phyloP scores from a whole-genome alignment of 2,888 invertebrate genomes.

The Yponomeuta evonymella region DNA sequence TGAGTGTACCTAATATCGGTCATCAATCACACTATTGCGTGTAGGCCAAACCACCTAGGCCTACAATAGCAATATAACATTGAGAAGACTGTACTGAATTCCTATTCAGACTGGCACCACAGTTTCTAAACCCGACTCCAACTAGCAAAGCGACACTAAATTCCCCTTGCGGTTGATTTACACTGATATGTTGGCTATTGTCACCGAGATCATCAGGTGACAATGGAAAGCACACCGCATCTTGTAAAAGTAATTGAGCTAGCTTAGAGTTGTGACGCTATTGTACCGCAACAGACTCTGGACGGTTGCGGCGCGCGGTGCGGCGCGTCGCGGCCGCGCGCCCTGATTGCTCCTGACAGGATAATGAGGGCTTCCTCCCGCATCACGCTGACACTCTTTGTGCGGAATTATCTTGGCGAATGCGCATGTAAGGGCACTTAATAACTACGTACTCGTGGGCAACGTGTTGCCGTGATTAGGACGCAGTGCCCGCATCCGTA shows the following conservation, averaged over 20 bases:
- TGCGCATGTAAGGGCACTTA: conserved; percentile 49
- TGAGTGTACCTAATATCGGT: not conserved
- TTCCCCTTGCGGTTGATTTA: not conserved
- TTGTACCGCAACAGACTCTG: not conserved
- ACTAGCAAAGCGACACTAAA: not conserved
- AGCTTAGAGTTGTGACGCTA: not conserved
- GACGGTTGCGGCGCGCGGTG: not conserved
- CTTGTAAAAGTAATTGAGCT: not conserved
- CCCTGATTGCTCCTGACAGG: conserved; percentile 70
- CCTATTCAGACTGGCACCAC: not conserved
- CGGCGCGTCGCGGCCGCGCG: conserved; percentile 6
- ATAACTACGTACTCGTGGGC: conserved; percentile 26
- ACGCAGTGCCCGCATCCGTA: conserved; percentile 5
- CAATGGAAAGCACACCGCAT: not conserved
- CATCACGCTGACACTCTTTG: conserved; percentile 54
- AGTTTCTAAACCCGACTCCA: not conserved
- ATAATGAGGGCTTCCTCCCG: conserved; percentile 73
- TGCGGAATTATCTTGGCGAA: conserved; percentile 50
- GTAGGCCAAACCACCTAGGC: not conserved
- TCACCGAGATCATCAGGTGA: not conserved
- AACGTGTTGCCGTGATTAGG: not conserved
- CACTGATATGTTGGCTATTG: not conserved
- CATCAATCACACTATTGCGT: not conserved
- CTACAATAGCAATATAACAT: not conserved
- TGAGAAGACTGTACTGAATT: not conserved